These are phyloP conservation scores for Unio pictorum DNA, from an alignment of 2,888 invertebrate genomes.

Conservation along the genomic window DNA sequence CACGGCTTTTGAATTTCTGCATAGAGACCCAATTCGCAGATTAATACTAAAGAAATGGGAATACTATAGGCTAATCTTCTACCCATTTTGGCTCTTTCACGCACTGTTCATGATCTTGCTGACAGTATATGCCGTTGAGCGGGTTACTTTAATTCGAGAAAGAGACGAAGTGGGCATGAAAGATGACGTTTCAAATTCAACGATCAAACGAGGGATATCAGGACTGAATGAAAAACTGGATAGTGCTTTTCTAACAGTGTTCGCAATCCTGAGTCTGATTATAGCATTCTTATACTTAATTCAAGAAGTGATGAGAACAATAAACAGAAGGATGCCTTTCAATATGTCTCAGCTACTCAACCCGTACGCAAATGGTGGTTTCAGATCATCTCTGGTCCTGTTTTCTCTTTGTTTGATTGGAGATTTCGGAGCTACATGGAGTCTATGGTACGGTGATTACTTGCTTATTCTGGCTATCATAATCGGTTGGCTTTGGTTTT, in stretches of 20 bases:
- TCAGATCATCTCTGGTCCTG: slow-evolving; percentile 35
- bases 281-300: slow-evolving; percentile 26
- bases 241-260: slow-evolving; percentile 16
- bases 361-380: slow-evolving; percentile 42
- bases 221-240: neutral
- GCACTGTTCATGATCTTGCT: slow-evolving; percentile 31
- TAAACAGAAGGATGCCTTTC: slow-evolving; percentile 19
- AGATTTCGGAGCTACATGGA: slow-evolving; percentile 27
- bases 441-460: slow-evolving; percentile 15
- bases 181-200: neutral
- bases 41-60: slow-evolving; percentile 48
- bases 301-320: slow-evolving; percentile 17
- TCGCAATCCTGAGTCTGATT: slow-evolving; percentile 18
- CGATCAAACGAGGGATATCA: too few relatives aligned
- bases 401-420: slow-evolving; percentile 35
- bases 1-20: slow-evolving; percentile 42
- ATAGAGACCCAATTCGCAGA: slow-evolving; percentile 32
- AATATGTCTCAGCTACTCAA: slow-evolving; percentile 15
- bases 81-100: slow-evolving; percentile 38
- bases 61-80: slow-evolving; percentile 30
- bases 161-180: neutral
- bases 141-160: slow-evolving; percentile 8
- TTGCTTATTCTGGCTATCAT: slow-evolving; percentile 43
- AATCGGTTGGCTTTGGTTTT: slow-evolving; percentile 46
- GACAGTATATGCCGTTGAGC: slow-evolving; percentile 30